A percentile compares a stretch with the other conserved stretches of the same genome.
These are phyloP conservation scores for Drosophila suboccidentalis DNA, from an alignment of 2,888 invertebrate genomes.

Conservation along the genomic window DNA sequence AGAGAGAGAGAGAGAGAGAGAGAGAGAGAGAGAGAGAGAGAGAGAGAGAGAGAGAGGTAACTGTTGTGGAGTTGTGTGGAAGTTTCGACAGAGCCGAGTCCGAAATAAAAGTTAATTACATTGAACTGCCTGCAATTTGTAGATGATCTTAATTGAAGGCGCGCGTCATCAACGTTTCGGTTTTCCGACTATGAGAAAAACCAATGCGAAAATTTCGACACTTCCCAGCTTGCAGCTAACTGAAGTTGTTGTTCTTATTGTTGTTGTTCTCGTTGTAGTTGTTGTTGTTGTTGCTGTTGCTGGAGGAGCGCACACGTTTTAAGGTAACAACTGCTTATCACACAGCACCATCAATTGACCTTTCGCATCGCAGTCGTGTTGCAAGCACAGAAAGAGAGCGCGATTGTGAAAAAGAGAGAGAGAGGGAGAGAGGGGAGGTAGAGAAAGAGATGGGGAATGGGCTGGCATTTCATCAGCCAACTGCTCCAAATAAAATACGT, in stretches of 20 bases:
- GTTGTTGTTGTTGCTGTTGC: conserved; percentile 28
- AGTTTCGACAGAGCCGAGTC: conserved; percentile 4
- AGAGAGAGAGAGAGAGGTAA: neutral
- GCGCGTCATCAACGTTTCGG: conserved; percentile 56
- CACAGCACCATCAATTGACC: conserved; percentile 78
- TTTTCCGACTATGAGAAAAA: conserved; percentile 38
- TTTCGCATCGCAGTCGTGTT: conserved; percentile 77
- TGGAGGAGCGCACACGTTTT: conserved; percentile 70
- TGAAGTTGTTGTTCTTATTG: conserved; percentile 31
- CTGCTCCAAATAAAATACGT: conserved; percentile 77
- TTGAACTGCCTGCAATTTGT: conserved; percentile 67
- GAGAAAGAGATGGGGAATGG: neutral
- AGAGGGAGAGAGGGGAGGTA: neutral
- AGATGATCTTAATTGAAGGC: conserved; percentile 79
- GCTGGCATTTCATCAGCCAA: conserved; percentile 70
- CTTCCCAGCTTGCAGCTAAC: conserved; percentile 41
- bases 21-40: too few species aligned
- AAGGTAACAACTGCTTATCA: conserved; percentile 78
- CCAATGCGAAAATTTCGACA: conserved; percentile 66
- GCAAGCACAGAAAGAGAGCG: conserved; percentile 6
- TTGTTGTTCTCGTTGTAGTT: conserved; percentile 26
- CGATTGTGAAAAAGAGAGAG: neutral
- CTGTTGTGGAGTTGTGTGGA: neutral
- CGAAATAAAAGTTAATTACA: conserved; percentile 64
- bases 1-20: neutral